A percentile compares a stretch with the other conserved stretches of the same genome.
Evolutionary conservation across 2,113 vertebrate genomes (phyloP).

Genomic region (Brienomyrus longianalis): DNA sequence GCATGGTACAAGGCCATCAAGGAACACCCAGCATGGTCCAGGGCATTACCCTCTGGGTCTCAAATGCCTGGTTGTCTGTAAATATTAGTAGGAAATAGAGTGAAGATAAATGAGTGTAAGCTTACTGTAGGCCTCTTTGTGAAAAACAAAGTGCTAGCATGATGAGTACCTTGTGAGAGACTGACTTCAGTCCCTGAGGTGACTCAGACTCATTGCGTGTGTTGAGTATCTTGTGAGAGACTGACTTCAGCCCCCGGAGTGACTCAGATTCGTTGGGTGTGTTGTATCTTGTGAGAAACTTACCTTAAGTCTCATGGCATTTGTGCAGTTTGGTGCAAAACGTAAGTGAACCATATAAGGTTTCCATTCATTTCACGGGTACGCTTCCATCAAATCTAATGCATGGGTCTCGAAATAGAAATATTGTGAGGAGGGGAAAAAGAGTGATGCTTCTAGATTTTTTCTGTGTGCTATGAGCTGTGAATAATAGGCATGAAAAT

Average conservation of each 20-base stretch:
- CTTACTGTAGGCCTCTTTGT: background rate
- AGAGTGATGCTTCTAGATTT: background rate
- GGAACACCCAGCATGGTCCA: too few relatives aligned
- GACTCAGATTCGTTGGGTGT: background rate
- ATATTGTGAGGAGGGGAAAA: background rate
- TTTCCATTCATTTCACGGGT: background rate
- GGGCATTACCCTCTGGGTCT: background rate
- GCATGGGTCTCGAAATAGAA: background rate
- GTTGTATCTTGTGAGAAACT: background rate
- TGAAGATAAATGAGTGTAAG: background rate
- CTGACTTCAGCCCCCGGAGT: background rate
- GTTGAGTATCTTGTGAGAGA: background rate
- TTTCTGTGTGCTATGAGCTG: background rate
- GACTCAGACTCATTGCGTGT: background rate
- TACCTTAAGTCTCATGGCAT: background rate
- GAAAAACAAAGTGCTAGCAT: background rate
- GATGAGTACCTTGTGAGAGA: background rate
- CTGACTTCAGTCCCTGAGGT: background rate
- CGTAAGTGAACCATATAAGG: background rate
- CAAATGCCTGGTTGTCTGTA: background rate
- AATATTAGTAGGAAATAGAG: background rate
- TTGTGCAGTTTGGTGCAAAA: background rate
- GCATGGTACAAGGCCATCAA: background rate
- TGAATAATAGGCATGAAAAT: background rate
- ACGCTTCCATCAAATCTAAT: background rate